phyloP scores from a whole-genome alignment of 2,797 vertebrate genomes.

The Phylloscopus collybita region DNA sequence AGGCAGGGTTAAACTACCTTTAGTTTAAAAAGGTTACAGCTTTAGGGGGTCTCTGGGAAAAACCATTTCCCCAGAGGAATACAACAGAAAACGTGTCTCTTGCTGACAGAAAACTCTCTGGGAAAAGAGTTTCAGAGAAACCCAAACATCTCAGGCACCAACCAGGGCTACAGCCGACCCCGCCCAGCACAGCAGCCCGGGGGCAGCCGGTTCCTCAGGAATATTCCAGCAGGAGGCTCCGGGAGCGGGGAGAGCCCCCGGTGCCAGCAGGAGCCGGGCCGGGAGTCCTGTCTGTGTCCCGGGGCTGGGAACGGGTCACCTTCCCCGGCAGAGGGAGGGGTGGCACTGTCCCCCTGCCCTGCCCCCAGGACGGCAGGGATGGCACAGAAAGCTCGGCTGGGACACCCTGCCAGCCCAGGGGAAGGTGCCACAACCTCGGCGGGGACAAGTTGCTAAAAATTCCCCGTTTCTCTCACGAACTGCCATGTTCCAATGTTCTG shows the following conservation, averaged over 20 bases:
- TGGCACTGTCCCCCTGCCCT: background rate
- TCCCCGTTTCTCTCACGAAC: background rate
- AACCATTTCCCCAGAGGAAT: too few relatives aligned
- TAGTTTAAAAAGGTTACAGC: too few relatives aligned
- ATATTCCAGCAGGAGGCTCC: background rate
- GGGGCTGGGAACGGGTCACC: background rate
- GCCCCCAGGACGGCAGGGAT: background rate
- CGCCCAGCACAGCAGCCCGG: too few relatives aligned
- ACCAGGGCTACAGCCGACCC: too few relatives aligned
- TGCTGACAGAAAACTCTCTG: too few relatives aligned
- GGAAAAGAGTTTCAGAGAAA: too few relatives aligned
- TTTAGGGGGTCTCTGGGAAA: too few relatives aligned
- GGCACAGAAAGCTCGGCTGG: background rate
- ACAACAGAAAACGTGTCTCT: too few relatives aligned
- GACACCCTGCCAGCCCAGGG: background rate
- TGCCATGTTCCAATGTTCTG: background rate
- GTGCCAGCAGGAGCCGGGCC: background rate
- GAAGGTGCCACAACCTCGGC: background rate
- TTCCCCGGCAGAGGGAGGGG: too few relatives aligned
- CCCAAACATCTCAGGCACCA: too few relatives aligned
- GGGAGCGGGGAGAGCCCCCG: background rate
- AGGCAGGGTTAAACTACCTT: too few relatives aligned
- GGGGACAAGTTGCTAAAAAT: background rate
- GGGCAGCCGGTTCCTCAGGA: fast-evolving
- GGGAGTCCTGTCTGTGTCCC: fast-evolving